A percentile compares a stretch with the other conserved stretches of the same genome.
Conservation (phyloP, 2,888 invertebrate species). For the Latrodectus elegans region DNA sequence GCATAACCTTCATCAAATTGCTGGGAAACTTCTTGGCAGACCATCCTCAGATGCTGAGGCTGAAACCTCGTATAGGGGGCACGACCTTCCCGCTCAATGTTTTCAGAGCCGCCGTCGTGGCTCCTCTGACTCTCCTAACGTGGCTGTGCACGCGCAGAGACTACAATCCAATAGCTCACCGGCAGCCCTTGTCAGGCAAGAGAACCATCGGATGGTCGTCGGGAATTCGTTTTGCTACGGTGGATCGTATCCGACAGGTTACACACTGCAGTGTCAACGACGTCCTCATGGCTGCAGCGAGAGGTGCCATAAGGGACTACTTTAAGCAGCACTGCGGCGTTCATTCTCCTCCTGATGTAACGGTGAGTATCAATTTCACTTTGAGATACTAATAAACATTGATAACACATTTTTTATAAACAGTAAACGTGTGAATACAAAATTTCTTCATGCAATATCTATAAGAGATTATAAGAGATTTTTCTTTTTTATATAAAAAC, state of each 20-base stretch:
- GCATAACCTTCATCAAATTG: slow-evolving; percentile 77
- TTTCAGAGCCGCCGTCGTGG: slow-evolving; percentile 77
- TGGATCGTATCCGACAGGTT: slow-evolving; percentile 78
- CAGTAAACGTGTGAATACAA: neutral
- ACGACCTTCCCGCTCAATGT: slow-evolving; percentile 75
- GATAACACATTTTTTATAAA: too few relatives aligned
- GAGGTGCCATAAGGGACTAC: slow-evolving; percentile 77
- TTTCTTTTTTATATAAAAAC: too few relatives aligned
- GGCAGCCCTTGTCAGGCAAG: slow-evolving; percentile 68
- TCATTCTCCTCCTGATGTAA: slow-evolving; percentile 77
- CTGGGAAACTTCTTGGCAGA: slow-evolving; percentile 70
- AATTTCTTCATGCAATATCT: neutral
- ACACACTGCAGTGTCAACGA: slow-evolving; percentile 78
- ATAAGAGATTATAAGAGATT: too few relatives aligned
- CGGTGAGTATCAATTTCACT: slow-evolving; percentile 72
- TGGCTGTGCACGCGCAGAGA: slow-evolving; percentile 76
- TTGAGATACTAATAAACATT: too few relatives aligned
- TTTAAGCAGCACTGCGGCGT: slow-evolving; percentile 77
- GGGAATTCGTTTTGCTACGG: slow-evolving; percentile 76
- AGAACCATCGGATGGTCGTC: slow-evolving; percentile 77
- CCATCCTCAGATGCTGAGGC: slow-evolving; percentile 64
- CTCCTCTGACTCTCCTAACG: slow-evolving; percentile 77
- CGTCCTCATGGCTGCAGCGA: slow-evolving; percentile 78
- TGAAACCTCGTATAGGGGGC: slow-evolving; percentile 75
- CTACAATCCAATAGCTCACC: slow-evolving; percentile 75